Evolutionary conservation across 2,888 invertebrate species (phyloP), one percentile per base, ranked within the genome.

Genomic region (Stenichneumon culpator): DNA sequence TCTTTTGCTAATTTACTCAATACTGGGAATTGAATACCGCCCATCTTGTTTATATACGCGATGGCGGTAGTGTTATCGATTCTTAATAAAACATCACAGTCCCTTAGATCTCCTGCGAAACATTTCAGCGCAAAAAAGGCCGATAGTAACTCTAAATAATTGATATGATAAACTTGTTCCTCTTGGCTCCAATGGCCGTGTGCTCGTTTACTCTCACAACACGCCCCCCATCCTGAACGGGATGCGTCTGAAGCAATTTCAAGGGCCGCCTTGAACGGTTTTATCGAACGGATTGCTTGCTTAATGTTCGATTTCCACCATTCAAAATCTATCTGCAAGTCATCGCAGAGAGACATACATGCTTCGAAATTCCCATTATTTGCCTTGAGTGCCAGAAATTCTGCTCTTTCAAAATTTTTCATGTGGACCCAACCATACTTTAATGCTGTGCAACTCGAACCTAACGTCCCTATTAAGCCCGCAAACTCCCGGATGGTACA

Each of bases 171-270:
- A 11, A 16, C 63, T 32, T 25, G 32, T 32, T 84, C 79, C 5
- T 47, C 44, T n/a, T 68, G 44, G 25, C 11, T 77, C 77, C 86
- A 84, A 60, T 67, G 52, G 14, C 84, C 82, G 39, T 83, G 79
- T 1, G 77, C n/a, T 54, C 78, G 67, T 7, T 74, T 67, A 28
- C 22, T 44, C 4, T 60, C 47, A n/a, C 77, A 80, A 19, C 65
- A 85, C 44, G 74, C 84, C 4, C 83, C 85, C 73, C 60, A 83
- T 67, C 69, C 86, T 36, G 69, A 81, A 36, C 52, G 52, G 2
- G 85, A 86, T 11, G 88, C 87, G 63, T 87, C 87, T 4, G 84
- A 85, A 67, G 60, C 86, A 57, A 87, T 86, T 80, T 82, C 81
- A 6, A 79, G 2, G 28, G 7, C 63, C 32, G 79, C 70, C 72